phyloP scores from a whole-genome alignment of 1,140 invertebrate genomes.

The Drosophila nigrodunni region DNA sequence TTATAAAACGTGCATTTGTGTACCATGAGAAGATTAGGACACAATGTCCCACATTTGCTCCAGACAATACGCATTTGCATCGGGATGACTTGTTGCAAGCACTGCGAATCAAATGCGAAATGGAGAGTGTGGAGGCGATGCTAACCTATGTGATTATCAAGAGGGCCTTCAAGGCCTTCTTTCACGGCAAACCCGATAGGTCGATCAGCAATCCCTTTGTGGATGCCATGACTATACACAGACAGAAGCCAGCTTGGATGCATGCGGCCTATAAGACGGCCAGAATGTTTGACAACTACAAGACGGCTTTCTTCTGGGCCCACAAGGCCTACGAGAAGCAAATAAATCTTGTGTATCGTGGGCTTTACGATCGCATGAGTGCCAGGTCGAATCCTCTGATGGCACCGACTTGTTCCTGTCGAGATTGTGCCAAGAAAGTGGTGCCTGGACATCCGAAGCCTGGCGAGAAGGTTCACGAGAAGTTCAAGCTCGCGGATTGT shows the following conservation, averaged over 20 bases:
- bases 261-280: conserved; percentile 63
- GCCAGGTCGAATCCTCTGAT: conserved; percentile 50
- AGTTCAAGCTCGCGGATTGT: conserved; percentile 46
- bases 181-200: conserved; percentile 57
- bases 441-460: conserved; percentile 52
- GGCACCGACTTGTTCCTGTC: conserved; percentile 52
- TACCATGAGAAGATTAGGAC: conserved; percentile 63
- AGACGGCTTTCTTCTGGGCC: conserved; percentile 67
- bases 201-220: conserved; percentile 63
- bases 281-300: conserved; percentile 68
- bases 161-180: conserved; percentile 69
- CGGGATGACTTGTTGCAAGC: conserved; percentile 70
- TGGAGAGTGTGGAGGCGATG: conserved; percentile 70
- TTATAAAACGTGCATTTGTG: conserved; percentile 68
- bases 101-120: conserved; percentile 59
- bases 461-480: conserved; percentile 7
- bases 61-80: conserved; percentile 39
- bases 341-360: conserved; percentile 54
- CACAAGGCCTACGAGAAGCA: conserved; percentile 70
- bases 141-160: conserved; percentile 68
- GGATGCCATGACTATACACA: conserved; percentile 58
- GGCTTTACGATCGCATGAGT: conserved; percentile 59
- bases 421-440: conserved; percentile 43
- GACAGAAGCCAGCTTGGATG: conserved; percentile 57
- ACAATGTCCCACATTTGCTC: conserved; percentile 17